Evolutionary conservation across 2,888 invertebrate species (phyloP).

Genomic region (Periphyllus acericola): DNA sequence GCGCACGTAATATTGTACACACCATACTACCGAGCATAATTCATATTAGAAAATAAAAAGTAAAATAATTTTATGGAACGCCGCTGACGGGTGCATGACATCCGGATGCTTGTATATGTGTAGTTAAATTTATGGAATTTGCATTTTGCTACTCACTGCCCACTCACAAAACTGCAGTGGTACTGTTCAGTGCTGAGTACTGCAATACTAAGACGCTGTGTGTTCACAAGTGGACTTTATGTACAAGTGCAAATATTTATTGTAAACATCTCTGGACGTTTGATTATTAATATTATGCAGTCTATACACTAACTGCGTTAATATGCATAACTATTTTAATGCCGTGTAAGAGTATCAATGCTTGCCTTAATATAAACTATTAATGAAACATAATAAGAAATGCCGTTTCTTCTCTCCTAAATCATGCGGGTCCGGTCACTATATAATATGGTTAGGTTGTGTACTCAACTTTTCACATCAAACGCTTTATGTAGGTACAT

Average conservation of each 20-base stretch:
- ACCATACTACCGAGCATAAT: neutral
- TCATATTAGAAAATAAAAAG: slow-evolving; percentile 29
- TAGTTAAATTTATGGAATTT: slow-evolving; percentile 26
- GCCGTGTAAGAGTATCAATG: neutral
- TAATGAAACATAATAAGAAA: neutral
- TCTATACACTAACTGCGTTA: neutral
- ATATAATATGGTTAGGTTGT: neutral
- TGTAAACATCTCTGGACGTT: neutral
- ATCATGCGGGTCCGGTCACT: neutral
- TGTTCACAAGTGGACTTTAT: neutral
- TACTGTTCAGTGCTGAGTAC: no score
- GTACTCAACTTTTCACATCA: neutral
- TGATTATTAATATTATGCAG: neutral
- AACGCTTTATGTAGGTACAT: neutral
- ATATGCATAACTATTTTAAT: neutral
- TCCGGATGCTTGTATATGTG: slow-evolving; percentile 8
- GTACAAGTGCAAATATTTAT: neutral
- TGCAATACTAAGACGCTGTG: no score
- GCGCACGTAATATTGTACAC: neutral
- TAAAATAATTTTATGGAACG: slow-evolving; percentile 33
- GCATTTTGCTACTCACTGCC: slow-evolving; percentile 11
- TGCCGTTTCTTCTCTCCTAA: neutral
- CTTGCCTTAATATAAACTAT: neutral
- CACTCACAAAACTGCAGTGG: neutral
- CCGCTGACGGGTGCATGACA: slow-evolving; percentile 31